A percentile compares a stretch with the other conserved stretches of the same genome.
phyloP scores from a whole-genome alignment of 2,888 invertebrate species.

The Myopa tessellatipennis region DNA sequence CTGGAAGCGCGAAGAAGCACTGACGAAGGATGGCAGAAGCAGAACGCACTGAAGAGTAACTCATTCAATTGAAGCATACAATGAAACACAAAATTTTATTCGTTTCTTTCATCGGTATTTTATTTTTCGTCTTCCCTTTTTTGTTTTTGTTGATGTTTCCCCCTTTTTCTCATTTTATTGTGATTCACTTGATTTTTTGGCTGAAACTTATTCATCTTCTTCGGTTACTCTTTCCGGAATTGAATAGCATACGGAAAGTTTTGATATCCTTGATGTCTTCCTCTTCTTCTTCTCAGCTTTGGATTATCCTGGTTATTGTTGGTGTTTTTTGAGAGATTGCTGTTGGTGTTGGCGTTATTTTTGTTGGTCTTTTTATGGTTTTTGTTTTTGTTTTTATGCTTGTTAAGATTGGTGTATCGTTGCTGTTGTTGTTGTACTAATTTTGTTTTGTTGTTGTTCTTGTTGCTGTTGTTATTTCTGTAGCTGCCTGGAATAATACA shows the following conservation, averaged over 20 bases:
- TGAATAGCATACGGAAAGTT: slow-evolving; percentile 29
- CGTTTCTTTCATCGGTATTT: slow-evolving; percentile 6
- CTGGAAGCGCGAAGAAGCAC: no score
- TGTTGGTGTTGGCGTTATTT: no score
- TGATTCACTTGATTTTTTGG: slow-evolving; percentile 17
- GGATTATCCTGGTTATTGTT: no score
- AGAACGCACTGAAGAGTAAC: background rate
- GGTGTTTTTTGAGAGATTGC: no score
- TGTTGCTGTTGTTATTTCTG: background rate
- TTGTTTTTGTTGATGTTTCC: background rate
- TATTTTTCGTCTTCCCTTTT: no score
- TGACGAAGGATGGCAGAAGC: no score
- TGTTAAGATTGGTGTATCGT: no score
- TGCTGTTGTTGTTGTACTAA: no score
- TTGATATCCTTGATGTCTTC: slow-evolving; percentile 6
- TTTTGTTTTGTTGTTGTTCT: background rate
- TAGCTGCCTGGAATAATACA: slow-evolving; percentile 14
- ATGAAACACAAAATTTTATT: slow-evolving; percentile 18
- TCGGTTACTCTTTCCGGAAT: slow-evolving; percentile 17
- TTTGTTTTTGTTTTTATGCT: no score
- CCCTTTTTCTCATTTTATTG: background rate
- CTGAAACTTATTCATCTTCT: slow-evolving; percentile 26
- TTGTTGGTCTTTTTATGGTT: no score
- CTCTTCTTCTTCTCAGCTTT: no score
- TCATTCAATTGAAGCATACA: slow-evolving; percentile 25